Evolutionary conservation across 2,113 vertebrate genomes (phyloP).

Genomic region (Zosterops japonicus): DNA sequence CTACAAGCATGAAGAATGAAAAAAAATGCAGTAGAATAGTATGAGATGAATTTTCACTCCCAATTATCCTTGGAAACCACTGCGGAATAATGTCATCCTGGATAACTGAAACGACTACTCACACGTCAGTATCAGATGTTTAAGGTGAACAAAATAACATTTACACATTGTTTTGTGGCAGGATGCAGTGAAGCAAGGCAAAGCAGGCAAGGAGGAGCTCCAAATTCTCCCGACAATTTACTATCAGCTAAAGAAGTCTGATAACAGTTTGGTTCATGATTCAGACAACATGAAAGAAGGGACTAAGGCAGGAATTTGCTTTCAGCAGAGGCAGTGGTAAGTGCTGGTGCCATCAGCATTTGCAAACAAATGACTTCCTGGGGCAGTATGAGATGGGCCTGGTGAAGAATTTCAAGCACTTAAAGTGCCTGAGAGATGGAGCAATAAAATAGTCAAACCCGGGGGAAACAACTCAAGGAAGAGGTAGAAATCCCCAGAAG

Average conservation of each 20-base stretch:
- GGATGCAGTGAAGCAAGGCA: background rate
- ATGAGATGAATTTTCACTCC: background rate
- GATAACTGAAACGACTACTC: background rate
- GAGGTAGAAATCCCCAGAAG: background rate
- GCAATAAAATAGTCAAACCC: background rate
- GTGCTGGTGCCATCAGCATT: background rate
- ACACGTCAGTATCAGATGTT: background rate
- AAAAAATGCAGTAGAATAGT: background rate
- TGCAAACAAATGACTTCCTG: background rate
- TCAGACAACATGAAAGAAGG: background rate
- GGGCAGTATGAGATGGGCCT: rapidly evolving
- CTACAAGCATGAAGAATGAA: background rate
- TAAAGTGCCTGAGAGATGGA: background rate
- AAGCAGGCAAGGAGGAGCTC: background rate
- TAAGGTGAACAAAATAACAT: background rate
- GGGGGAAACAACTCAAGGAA: background rate
- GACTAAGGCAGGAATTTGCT: background rate
- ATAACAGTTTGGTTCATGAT: background rate
- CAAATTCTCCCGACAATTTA: background rate
- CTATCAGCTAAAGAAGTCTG: rapidly evolving
- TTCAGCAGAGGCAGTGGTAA: background rate
- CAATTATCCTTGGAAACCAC: background rate
- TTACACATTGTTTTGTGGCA: background rate
- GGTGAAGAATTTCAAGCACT: background rate
- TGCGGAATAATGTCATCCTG: background rate